These are phyloP conservation scores for Mionectes macconnelli DNA, from an alignment of 2,113 vertebrate genomes.

Conservation along the genomic window DNA sequence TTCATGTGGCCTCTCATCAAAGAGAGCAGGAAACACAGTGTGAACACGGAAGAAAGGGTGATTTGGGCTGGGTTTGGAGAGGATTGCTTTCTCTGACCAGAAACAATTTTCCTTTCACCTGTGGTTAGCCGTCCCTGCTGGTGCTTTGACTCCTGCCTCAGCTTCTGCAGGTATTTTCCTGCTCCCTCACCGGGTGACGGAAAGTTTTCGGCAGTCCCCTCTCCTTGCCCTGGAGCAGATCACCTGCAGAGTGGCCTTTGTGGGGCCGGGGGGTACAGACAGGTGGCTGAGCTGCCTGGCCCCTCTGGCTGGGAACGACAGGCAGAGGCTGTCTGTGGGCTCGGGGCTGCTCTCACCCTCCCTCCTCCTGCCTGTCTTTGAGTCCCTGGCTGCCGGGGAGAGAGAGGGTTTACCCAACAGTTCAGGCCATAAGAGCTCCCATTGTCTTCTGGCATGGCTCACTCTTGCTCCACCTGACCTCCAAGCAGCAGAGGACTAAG, in stretches of 20 bases:
- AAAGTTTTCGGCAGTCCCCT: background rate
- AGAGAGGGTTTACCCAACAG: background rate
- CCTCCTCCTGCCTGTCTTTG: background rate
- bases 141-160: background rate
- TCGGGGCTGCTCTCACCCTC: background rate
- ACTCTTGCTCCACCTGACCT: background rate
- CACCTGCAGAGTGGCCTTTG: slow-evolving; percentile 12
- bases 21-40: background rate
- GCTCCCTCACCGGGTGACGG: background rate
- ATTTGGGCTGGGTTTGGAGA: background rate
- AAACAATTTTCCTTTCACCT: background rate
- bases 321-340: background rate
- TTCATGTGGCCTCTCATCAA: background rate
- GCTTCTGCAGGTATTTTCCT: slow-evolving; percentile 5
- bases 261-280: background rate
- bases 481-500: background rate
- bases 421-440: background rate
- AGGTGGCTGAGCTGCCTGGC: background rate
- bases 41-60: background rate
- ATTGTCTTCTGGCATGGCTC: background rate
- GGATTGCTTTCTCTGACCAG: background rate
- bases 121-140: rapidly evolving
- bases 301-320: background rate
- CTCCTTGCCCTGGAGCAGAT: background rate
- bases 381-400: rapidly evolving